Conservation (phyloP, 2,797 vertebrate species). For the Microctenopoma lineatum region DNA sequence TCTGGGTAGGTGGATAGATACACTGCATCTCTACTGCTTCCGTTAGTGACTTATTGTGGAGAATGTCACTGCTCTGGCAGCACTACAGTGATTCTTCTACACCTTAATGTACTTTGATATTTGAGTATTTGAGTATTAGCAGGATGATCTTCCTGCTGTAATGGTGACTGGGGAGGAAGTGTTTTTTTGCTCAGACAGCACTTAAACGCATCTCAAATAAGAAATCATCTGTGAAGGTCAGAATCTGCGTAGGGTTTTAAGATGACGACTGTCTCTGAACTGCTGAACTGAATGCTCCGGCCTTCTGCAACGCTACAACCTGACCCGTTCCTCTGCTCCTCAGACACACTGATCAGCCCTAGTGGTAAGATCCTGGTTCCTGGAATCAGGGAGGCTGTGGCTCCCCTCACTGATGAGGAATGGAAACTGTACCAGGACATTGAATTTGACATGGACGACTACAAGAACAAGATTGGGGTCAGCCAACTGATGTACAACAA, state of each 20-base stretch:
- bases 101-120: too few species aligned
- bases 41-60: background rate
- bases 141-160: too few species aligned
- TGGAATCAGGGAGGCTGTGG: slow-evolving; percentile 87
- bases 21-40: background rate
- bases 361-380: slow-evolving; percentile 90
- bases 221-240: too few species aligned
- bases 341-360: slow-evolving; percentile 90
- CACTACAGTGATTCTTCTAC: too few species aligned
- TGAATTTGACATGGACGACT: slow-evolving; percentile 87
- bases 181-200: too few species aligned
- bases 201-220: too few species aligned
- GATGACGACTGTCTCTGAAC: too few species aligned
- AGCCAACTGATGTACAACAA: slow-evolving; percentile 86
- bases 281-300: background rate
- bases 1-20: slow-evolving; percentile 81
- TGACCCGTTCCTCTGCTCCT: background rate
- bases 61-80: too few species aligned
- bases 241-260: too few species aligned
- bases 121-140: too few species aligned
- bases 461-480: slow-evolving; percentile 82
- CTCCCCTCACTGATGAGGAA: slow-evolving; percentile 87
- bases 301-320: background rate
- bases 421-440: slow-evolving; percentile 84
- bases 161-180: too few species aligned